Evolutionary conservation across 1,140 invertebrate genomes (phyloP).

Genomic region (Halictus rubicundus): DNA sequence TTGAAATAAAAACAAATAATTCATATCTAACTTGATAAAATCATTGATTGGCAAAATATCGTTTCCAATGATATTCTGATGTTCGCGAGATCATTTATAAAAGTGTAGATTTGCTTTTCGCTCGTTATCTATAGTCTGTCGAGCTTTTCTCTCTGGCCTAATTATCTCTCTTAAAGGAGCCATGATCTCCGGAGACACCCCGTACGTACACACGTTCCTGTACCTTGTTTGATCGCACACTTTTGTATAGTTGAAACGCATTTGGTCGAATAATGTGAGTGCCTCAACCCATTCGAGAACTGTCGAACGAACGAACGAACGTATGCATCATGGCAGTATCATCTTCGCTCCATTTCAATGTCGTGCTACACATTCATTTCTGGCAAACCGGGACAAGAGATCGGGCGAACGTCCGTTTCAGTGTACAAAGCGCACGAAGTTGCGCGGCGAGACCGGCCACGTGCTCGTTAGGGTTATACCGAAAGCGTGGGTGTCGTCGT

Average conservation of each 20-base stretch:
- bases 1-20: too few species aligned
- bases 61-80: too few species aligned
- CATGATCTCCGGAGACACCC: too few species aligned
- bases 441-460: background rate
- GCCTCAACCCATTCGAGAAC: background rate
- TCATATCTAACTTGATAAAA: too few species aligned
- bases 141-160: too few species aligned
- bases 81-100: too few species aligned
- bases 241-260: slow-evolving; percentile 7
- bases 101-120: too few species aligned
- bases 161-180: too few species aligned
- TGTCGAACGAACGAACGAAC: background rate
- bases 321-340: slow-evolving; percentile 1
- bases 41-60: too few species aligned
- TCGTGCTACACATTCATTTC: background rate
- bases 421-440: slow-evolving; percentile 3
- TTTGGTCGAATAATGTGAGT: slow-evolving; percentile 17
- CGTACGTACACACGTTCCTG: background rate
- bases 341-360: slow-evolving; percentile 4
- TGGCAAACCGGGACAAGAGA: background rate
- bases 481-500: background rate
- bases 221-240: slow-evolving; percentile 11
- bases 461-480: slow-evolving; percentile 3
- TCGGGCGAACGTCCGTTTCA: background rate
- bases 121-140: too few species aligned